A percentile compares a stretch with the other conserved stretches of the same genome.
These are phyloP conservation scores for Wasmannia auropunctata DNA, from an alignment of 1,140 invertebrate genomes.

Conservation along the genomic window DNA sequence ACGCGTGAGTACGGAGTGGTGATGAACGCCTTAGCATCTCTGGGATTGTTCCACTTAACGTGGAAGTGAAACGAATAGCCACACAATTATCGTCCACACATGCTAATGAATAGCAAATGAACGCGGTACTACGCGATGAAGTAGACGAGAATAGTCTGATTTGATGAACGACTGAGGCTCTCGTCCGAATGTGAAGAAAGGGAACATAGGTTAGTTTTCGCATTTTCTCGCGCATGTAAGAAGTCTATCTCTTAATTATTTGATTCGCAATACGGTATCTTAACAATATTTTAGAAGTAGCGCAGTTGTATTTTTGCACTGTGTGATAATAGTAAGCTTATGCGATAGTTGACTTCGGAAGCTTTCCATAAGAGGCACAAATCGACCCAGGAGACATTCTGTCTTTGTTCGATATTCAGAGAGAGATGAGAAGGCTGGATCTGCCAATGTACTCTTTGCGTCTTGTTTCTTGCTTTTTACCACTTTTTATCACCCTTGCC, in stretches of 20 bases:
- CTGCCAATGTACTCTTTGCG: no score
- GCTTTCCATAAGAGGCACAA: no score
- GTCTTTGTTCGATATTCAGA: no score
- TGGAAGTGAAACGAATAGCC: neutral
- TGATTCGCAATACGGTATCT: neutral
- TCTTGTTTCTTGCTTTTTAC: no score
- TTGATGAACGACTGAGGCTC: neutral
- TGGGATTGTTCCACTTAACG: neutral
- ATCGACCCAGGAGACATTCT: no score
- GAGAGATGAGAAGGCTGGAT: no score
- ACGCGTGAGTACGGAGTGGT: neutral
- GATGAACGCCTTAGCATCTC: neutral
- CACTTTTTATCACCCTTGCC: no score
- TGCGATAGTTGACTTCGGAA: no score
- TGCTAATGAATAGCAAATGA: neutral
- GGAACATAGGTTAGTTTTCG: constrained; percentile 1
- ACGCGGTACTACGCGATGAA: neutral
- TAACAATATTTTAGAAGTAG: no score
- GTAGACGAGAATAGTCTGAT: neutral
- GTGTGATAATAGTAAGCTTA: neutral
- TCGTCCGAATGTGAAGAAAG: neutral
- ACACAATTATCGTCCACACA: neutral
- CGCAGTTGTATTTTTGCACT: no score
- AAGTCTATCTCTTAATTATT: neutral
- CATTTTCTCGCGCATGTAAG: neutral